A percentile compares a stretch with the other conserved stretches of the same genome.
These are phyloP conservation scores for Halesus radiatus DNA, from an alignment of 1,140 invertebrate genomes.

Conservation along the genomic window DNA sequence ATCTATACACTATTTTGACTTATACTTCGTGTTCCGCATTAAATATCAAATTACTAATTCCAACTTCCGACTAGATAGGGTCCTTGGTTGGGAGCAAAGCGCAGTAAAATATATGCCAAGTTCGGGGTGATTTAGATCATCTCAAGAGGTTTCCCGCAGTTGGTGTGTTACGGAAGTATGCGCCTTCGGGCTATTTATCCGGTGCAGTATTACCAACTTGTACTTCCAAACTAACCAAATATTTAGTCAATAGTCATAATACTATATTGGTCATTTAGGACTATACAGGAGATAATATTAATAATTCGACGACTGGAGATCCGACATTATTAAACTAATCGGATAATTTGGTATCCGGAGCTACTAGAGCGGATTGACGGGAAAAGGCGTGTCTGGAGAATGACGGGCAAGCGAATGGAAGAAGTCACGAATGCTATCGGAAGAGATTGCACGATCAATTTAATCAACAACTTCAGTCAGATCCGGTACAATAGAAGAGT, in stretches of 20 bases:
- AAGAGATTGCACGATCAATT: too few relatives aligned
- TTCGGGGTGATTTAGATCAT: constrained; percentile 31
- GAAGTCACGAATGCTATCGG: too few relatives aligned
- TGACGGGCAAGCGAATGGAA: too few relatives aligned
- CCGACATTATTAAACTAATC: too few relatives aligned
- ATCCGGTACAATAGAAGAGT: neutral
- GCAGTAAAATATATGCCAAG: constrained; percentile 36
- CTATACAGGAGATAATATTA: too few relatives aligned
- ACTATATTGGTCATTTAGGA: too few relatives aligned
- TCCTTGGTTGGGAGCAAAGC: neutral
- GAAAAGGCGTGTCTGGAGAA: too few relatives aligned
- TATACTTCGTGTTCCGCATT: neutral
- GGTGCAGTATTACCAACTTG: neutral
- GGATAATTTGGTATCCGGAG: neutral
- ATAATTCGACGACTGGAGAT: too few relatives aligned
- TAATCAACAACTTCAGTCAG: too few relatives aligned
- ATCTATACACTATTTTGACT: too few relatives aligned
- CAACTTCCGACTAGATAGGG: neutral
- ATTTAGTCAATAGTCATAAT: too few relatives aligned
- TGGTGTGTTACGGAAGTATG: neutral
- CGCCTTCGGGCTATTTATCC: constrained; percentile 6
- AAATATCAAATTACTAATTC: constrained; percentile 4
- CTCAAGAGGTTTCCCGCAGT: neutral
- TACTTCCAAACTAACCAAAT: neutral
- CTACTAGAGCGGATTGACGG: neutral